Base-by-base conservation (phyloP, 92 coral and sea anemone species). In the Palythoa heliodiscus region DNA sequence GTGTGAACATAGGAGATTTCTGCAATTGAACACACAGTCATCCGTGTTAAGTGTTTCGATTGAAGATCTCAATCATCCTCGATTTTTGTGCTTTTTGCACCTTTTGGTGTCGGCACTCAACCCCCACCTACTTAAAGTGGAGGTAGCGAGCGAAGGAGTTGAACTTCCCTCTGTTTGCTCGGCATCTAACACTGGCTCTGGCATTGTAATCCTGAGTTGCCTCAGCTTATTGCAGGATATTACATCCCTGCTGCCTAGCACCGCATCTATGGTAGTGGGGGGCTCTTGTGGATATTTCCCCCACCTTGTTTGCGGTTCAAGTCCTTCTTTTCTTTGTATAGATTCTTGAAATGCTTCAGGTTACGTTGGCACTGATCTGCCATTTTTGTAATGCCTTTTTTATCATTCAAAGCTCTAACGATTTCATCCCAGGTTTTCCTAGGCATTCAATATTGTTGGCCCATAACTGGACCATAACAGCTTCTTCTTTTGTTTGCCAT, bases 401-500 rank as follows among this genome's bases (percentile, higher is more conserved):
- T 88, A 0, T 83, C 88, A 58, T 88, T 88, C 79, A 88, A 76
- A 63, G 85, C 83, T 53, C 83, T 69, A 1, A 83, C 87, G 20
- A 88, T 83, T 83, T 83, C 73, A n/a, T 83, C 87, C 91, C 91
- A 88, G 61, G 76, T 84, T 83, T 88, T 88, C 91, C 87, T 76
- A 88, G 74, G 76, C 85, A 84, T 54, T 88, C 85, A 70, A 73
- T 82, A 39, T 88, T 82, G 16, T 88, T 81, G 58, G 87, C 80
- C 91, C 80, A 83, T 47, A 76, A 75, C 83, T 83, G 87, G 82
- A 83, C 87, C 70, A 88, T 63, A 47, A 75, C 87, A 13, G 67
- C 57, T 74, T 83, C 81, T 81, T 88, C 88, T 75, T 58, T 75
- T 72, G 88, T 83, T 73, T 88, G 75, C 87, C 88, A 88, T 17